These are phyloP conservation scores for Globodera rostochiensis DNA, from an alignment of 1,140 invertebrate genomes.

Conservation along the genomic window DNA sequence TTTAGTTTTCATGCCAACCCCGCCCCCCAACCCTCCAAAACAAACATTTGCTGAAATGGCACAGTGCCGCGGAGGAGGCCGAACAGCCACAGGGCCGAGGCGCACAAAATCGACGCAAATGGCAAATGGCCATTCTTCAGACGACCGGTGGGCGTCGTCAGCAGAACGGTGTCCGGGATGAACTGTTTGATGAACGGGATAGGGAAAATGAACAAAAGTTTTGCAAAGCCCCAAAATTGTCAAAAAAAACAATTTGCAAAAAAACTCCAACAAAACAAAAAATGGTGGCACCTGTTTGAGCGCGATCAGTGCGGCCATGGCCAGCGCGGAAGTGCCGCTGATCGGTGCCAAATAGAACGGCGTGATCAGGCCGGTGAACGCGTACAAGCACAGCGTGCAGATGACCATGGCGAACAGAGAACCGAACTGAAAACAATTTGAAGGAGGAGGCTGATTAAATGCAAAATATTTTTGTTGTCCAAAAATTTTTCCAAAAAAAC, in stretches of 20 bases:
- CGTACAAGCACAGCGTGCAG: constrained; percentile 41
- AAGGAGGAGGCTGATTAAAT: neutral
- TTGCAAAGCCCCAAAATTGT: neutral
- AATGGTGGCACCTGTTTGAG: constrained; percentile 54
- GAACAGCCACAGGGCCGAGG: constrained; percentile 39
- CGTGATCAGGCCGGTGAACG: constrained; percentile 31
- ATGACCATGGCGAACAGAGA: constrained; percentile 42
- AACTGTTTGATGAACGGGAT: constrained; percentile 47
- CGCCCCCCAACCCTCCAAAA: neutral
- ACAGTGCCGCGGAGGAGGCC: constrained; percentile 42
- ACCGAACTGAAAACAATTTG: constrained; percentile 44
- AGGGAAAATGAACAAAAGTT: constrained; percentile 6
- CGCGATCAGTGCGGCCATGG: constrained; percentile 54
- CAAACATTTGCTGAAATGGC: constrained; percentile 47
- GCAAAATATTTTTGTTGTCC: neutral
- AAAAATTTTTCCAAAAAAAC: too few species aligned
- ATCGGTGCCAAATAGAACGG: constrained; percentile 54
- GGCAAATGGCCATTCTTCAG: constrained; percentile 63
- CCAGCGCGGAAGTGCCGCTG: constrained; percentile 48
- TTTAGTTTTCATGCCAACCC: neutral
- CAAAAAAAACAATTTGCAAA: neutral
- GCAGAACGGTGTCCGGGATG: constrained; percentile 56
- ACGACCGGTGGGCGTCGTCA: constrained; percentile 57
- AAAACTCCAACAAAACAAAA: constrained; percentile 15
- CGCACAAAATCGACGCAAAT: constrained; percentile 31